Evolutionary conservation across 2,797 vertebrate species (phyloP).

Genomic region (Eurystomus glaucurus): DNA sequence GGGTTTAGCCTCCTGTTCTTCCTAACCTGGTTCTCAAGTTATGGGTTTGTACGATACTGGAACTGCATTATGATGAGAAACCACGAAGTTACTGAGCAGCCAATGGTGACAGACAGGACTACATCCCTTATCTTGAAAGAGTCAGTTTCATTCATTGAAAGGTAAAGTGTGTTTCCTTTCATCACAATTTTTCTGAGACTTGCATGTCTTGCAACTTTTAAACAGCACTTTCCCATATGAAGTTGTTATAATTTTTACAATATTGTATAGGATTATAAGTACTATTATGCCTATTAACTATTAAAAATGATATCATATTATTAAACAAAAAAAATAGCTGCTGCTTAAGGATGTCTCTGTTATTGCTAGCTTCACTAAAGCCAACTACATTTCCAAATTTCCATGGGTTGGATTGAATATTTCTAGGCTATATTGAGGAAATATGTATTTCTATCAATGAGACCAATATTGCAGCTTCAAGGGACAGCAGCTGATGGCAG

Average conservation of each 20-base stretch:
- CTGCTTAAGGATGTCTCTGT: background rate
- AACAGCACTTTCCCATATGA: background rate
- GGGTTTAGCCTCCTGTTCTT: conserved; percentile 67
- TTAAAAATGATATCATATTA: background rate
- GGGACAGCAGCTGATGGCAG: background rate
- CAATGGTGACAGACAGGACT: conserved; percentile 83
- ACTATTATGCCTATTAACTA: background rate
- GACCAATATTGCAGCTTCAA: background rate
- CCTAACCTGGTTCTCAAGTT: conserved; percentile 76
- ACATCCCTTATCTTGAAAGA: conserved; percentile 84
- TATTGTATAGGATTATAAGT: background rate
- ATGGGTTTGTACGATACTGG: conserved; percentile 83
- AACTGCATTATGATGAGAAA: conserved; percentile 95
- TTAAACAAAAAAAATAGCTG: background rate
- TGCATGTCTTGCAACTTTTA: background rate
- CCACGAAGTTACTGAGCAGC: conserved; percentile 90
- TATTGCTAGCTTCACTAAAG: background rate
- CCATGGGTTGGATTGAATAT: background rate
- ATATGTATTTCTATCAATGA: background rate
- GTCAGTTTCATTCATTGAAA: conserved; percentile 86
- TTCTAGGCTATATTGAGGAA: background rate
- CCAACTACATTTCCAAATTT: background rate
- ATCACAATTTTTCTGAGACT: background rate
- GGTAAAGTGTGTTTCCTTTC: conserved; percentile 75
- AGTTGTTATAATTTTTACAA: background rate